These are phyloP conservation scores for Hipparchia sbordonii DNA, from an alignment of 2,888 invertebrate genomes.

Conservation along the genomic window DNA sequence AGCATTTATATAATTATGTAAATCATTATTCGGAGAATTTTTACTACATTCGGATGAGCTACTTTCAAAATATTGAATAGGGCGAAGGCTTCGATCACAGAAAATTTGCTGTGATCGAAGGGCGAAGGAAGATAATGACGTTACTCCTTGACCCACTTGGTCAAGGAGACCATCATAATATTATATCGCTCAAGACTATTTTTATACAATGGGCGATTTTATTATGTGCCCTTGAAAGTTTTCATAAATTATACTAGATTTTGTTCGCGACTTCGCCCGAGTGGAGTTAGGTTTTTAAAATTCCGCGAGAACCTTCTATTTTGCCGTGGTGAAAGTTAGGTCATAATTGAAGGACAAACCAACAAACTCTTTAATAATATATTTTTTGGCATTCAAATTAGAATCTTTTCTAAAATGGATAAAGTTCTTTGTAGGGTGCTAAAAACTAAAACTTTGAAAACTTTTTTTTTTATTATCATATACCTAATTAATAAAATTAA, in stretches of 20 bases:
- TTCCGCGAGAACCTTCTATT: no score
- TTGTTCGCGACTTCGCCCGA: no score
- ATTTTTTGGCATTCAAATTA: not conserved
- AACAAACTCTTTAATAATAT: no score
- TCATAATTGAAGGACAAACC: no score
- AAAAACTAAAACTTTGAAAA: no score
- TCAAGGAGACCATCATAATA: not conserved
- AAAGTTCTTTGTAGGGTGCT: not conserved
- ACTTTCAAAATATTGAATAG: slow-evolving; percentile 22
- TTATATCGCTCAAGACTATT: slow-evolving; percentile 2
- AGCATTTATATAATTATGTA: no score
- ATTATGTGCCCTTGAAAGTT: no score
- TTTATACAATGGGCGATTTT: slow-evolving; percentile 1
- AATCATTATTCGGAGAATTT: not conserved
- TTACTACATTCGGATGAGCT: slow-evolving; percentile 14
- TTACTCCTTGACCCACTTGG: slow-evolving; percentile 32
- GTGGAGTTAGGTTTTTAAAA: no score
- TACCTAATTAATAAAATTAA: no score
- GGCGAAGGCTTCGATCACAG: not conserved
- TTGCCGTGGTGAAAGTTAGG: no score
- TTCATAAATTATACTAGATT: no score
- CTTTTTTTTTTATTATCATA: no score
- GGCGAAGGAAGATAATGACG: slow-evolving; percentile 22
- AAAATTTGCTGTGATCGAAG: not conserved
- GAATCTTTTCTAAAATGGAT: not conserved